Evolutionary conservation across 2,113 vertebrate genomes (phyloP), one percentile per base, ranked within the genome.

Genomic region (Labeo rohita): DNA sequence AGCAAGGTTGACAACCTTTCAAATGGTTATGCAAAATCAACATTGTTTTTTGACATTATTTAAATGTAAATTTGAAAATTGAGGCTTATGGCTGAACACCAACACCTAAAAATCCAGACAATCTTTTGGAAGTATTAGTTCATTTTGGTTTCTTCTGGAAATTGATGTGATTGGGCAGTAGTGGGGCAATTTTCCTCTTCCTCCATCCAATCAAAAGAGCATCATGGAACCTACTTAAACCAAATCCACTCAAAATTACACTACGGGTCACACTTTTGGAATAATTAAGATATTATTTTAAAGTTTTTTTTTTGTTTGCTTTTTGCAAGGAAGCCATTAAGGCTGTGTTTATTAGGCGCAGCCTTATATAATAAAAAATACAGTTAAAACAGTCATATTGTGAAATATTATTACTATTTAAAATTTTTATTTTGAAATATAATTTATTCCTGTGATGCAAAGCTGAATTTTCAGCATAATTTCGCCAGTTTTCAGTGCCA

Each of bases 81-180:
- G 54, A 59, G 21, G 56, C 56, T 21, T n/a, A n/a, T n/a, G 3
- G 56, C 3, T n/a, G 8, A 59, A n/a, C 3, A 3, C 3, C 56
- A n/a, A 9, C 11, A 15, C 4, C 23, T 34, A 34, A 66, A 66
- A 1, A 12, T 6, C 56, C 7, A 59, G 56, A 59, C 18, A 21
- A n/a, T n/a, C 18, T 59, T 18, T 9, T 1, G 3, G 56, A 59
- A 0, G 65, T 28, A 68, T 28, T 7, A 68, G 34, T 36, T 68
- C 11, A 15, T 15, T 7, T 15, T 10, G 1, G 65, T 39, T 43
- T 43, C 13, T 23, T 52, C n/a, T 13, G 16, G 18, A 47, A 45
- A 39, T 61, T 2, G 21, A 21, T 79, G 74, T 79, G 79, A 56
- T 83, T 63, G n/a, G 52, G 21, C 21, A 54, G 75, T 84, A 63